A percentile compares a stretch with the other conserved stretches of the same genome.
Conservation (phyloP, 2,113 vertebrate species). For the Toxotes chatareus region DNA sequence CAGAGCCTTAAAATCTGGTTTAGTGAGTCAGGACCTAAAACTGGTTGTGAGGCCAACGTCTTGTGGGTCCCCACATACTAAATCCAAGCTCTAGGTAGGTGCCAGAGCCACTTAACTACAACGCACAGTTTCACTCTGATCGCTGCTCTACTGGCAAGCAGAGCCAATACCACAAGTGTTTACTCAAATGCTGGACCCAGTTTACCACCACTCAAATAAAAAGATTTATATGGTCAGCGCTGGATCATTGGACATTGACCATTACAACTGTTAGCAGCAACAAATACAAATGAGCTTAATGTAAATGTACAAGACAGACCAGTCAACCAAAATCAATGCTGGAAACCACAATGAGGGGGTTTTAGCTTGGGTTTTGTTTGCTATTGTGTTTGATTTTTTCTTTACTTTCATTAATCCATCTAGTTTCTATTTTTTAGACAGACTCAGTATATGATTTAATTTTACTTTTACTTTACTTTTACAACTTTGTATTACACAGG, state of each 20-base stretch:
- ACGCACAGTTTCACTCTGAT: constrained; percentile 56
- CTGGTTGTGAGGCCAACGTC: constrained; percentile 20
- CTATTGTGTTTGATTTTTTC: neutral
- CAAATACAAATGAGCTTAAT: neutral
- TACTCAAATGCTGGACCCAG: constrained; percentile 13
- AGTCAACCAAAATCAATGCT: neutral
- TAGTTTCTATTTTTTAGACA: too few relatives aligned
- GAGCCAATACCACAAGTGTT: constrained; percentile 15
- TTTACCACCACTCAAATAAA: constrained; percentile 26
- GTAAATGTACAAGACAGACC: neutral
- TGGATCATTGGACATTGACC: neutral
- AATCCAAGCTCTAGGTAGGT: constrained; percentile 31
- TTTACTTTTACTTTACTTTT: neutral
- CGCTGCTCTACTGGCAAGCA: constrained; percentile 21
- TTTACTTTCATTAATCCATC: too few relatives aligned
- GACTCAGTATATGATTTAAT: neutral
- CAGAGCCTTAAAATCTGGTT: constrained; percentile 41
- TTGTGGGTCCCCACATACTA: constrained; percentile 39
- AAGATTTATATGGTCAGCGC: constrained; percentile 16
- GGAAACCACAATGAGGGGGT: neutral
- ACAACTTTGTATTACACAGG: neutral
- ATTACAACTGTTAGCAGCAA: neutral
- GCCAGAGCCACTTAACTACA: constrained; percentile 52
- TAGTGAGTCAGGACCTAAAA: constrained; percentile 28
- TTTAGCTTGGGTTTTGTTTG: neutral